phyloP scores from a whole-genome alignment of 2,113 vertebrate species.

The Sceloporus tristichus region DNA sequence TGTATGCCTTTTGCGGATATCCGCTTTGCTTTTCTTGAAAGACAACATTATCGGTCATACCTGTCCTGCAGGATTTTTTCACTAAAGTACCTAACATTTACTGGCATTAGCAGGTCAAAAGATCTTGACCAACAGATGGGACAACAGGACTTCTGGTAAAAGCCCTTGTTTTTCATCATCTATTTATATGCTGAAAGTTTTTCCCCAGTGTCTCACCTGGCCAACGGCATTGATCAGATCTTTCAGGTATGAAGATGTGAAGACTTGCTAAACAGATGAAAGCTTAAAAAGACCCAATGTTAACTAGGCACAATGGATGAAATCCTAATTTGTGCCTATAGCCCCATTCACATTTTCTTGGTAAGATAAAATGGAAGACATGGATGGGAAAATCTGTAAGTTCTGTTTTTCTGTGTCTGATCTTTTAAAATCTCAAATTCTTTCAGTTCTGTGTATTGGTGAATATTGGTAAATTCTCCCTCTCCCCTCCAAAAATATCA shows the following conservation, averaged over 20 bases:
- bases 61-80: conserved; percentile 66
- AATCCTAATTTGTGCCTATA: neutral
- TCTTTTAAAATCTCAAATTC: neutral
- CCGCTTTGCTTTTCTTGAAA: conserved; percentile 55
- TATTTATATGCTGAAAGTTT: conserved; percentile 14
- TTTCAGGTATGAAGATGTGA: neutral
- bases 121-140: conserved; percentile 57
- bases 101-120: conserved; percentile 50
- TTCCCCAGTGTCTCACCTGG: neutral
- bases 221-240: neutral
- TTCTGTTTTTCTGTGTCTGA: neutral
- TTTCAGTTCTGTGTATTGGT: neutral
- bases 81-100: conserved; percentile 56
- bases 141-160: conserved; percentile 56
- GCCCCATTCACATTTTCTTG: neutral
- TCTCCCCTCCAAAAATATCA: neutral
- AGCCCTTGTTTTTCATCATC: conserved; percentile 14
- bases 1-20: conserved; percentile 38
- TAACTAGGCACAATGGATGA: neutral
- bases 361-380: neutral
- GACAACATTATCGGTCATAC: conserved; percentile 64
- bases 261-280: neutral
- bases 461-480: neutral
- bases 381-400: neutral
- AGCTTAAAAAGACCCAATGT: neutral